Evolutionary conservation across 2,113 vertebrate species (phyloP).

Genomic region (Montifringilla adamsi): DNA sequence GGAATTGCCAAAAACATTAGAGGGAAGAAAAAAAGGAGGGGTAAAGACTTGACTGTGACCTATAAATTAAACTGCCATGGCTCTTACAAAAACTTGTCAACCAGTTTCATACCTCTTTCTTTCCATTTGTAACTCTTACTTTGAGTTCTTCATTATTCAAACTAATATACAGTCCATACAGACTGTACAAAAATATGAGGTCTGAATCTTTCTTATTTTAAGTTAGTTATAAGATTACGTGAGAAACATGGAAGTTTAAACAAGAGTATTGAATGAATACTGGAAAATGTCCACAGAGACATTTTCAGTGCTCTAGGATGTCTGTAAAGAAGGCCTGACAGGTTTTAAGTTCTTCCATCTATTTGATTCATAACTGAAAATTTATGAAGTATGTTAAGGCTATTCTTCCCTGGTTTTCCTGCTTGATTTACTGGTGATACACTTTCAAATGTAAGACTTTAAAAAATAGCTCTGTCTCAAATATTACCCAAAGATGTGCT

Average conservation of each 20-base stretch:
- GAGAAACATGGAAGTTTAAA: not conserved
- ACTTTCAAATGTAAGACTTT: not conserved
- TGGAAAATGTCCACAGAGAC: not conserved
- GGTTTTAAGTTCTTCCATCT: not conserved
- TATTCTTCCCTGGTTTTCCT: not conserved
- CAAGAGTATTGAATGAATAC: not conserved
- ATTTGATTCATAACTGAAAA: not conserved
- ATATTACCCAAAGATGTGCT: not conserved
- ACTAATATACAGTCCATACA: not conserved
- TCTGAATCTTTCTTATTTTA: not conserved
- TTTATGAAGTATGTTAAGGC: not conserved
- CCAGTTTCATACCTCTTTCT: not conserved
- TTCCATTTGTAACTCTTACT: not conserved
- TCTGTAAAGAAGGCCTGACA: not conserved
- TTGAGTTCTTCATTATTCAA: not conserved
- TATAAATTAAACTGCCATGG: not conserved
- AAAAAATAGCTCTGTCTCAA: not conserved
- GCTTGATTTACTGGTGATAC: not conserved
- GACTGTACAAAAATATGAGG: not conserved
- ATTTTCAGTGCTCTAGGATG: not conserved
- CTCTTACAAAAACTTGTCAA: not conserved
- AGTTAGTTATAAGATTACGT: not conserved
- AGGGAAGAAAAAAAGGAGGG: not conserved
- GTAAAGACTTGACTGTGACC: not conserved
- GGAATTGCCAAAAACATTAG: not conserved